These are phyloP conservation scores for Setipinna tenuifilis DNA, from an alignment of 2,797 vertebrate species.

Conservation along the genomic window DNA sequence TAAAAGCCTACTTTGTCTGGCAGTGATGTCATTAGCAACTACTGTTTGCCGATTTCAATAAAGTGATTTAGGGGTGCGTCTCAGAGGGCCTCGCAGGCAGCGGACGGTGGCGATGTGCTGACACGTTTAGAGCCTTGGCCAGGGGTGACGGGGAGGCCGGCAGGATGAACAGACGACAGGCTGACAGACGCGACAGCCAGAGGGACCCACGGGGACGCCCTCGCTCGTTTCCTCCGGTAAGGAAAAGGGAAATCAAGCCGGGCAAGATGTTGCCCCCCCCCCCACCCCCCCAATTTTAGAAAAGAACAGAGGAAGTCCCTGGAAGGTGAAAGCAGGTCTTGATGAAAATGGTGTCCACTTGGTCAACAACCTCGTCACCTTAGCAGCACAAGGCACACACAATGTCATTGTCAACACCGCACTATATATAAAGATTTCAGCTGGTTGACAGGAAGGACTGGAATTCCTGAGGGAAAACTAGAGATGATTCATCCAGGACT, in stretches of 20 bases:
- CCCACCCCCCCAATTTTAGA: constrained; percentile 31
- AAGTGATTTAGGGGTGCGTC: constrained; percentile 50
- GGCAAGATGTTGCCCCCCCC: constrained; percentile 41
- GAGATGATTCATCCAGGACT: constrained; percentile 37
- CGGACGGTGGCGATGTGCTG: constrained; percentile 50
- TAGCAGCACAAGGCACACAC: constrained; percentile 19
- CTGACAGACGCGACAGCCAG: constrained; percentile 52
- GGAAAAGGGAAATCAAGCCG: constrained; percentile 60
- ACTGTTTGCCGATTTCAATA: constrained; percentile 67
- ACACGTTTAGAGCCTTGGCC: constrained; percentile 51
- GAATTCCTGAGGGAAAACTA: constrained; percentile 36
- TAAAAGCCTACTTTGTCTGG: constrained; percentile 35
- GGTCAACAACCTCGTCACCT: constrained; percentile 50
- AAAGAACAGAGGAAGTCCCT: constrained; percentile 54
- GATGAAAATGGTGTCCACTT: constrained; percentile 70
- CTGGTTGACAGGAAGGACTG: constrained; percentile 46
- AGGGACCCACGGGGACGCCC: constrained; percentile 39
- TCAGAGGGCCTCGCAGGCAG: constrained; percentile 43
- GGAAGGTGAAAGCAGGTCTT: constrained; percentile 65
- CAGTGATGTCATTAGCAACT: constrained; percentile 73
- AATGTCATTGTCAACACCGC: constrained; percentile 24
- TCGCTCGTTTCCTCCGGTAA: constrained; percentile 62
- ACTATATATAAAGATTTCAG: constrained; percentile 49
- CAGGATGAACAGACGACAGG: constrained; percentile 57
- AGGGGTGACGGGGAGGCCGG: constrained; percentile 54